phyloP scores from a whole-genome alignment of 2,797 vertebrate species.

The Cuculus canorus region DNA sequence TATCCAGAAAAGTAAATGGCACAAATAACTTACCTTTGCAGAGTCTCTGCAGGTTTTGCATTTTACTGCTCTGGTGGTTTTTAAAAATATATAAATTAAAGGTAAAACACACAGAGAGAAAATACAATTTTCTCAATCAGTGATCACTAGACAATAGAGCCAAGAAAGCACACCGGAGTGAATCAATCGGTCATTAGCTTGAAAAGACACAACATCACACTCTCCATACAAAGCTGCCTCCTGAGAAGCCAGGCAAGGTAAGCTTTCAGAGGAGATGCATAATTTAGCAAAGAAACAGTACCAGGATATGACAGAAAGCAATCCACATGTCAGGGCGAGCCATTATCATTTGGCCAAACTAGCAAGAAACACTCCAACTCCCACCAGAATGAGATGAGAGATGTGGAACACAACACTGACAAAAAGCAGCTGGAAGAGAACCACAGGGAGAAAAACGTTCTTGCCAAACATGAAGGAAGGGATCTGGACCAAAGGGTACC shows the following conservation, averaged over 20 bases:
- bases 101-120: not conserved
- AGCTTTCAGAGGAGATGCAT: not conserved
- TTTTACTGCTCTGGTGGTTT: not conserved
- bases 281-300: not conserved
- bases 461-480: constrained; percentile 26
- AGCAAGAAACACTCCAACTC: not conserved
- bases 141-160: not conserved
- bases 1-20: not conserved
- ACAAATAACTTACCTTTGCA: constrained; percentile 39
- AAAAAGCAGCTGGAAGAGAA: not conserved
- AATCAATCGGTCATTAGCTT: not conserved
- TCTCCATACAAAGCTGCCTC: not conserved
- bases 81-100: not conserved
- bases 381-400: not conserved
- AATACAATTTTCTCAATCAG: not conserved
- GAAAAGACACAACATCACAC: not conserved
- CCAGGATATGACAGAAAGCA: not conserved
- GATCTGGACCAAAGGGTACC: not conserved
- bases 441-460: not conserved
- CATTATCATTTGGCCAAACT: not conserved
- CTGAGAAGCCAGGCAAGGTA: not conserved
- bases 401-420: accelerated
- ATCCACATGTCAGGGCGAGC: not conserved
- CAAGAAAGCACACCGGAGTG: not conserved
- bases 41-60: not conserved